phyloP scores from a whole-genome alignment of 2,888 invertebrate species.

The Rotaria sp. region DNA sequence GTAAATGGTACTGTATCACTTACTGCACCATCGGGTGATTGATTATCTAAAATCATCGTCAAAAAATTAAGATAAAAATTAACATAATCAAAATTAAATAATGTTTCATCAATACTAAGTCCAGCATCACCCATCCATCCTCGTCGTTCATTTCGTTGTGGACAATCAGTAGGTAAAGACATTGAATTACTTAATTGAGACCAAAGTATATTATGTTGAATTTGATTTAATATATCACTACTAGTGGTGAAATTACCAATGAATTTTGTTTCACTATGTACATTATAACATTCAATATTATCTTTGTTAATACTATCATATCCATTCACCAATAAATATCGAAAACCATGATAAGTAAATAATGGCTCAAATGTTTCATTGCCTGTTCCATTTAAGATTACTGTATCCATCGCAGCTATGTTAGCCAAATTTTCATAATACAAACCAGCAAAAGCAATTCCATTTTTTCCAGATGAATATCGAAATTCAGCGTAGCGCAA shows the following conservation, averaged over 20 bases:
- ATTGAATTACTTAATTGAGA: not conserved
- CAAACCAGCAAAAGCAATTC: not conserved
- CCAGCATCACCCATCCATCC: not conserved
- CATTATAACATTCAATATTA: not conserved
- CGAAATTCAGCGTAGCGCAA: not conserved
- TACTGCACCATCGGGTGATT: not conserved
- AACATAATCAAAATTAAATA: not conserved
- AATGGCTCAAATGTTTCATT: not conserved
- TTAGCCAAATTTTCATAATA: not conserved
- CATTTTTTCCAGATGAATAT: not conserved
- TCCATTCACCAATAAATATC: not conserved
- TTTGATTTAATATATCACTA: not conserved
- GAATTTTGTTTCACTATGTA: not conserved
- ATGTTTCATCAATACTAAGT: not conserved
- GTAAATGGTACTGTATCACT: constrained; percentile 5
- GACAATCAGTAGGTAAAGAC: not conserved
- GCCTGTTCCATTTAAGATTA: not conserved
- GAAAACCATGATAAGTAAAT: constrained; percentile 8
- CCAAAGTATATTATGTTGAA: not conserved
- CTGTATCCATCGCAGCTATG: not conserved
- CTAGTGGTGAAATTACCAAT: not conserved
- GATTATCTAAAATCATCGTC: not conserved
- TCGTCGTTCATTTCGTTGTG: not conserved
- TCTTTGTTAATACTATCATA: not conserved
- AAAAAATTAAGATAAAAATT: not conserved